Evolutionary conservation across 2,888 invertebrate species (phyloP), one percentile per base, ranked within the genome.

Genomic region (Panorpa germanica): DNA sequence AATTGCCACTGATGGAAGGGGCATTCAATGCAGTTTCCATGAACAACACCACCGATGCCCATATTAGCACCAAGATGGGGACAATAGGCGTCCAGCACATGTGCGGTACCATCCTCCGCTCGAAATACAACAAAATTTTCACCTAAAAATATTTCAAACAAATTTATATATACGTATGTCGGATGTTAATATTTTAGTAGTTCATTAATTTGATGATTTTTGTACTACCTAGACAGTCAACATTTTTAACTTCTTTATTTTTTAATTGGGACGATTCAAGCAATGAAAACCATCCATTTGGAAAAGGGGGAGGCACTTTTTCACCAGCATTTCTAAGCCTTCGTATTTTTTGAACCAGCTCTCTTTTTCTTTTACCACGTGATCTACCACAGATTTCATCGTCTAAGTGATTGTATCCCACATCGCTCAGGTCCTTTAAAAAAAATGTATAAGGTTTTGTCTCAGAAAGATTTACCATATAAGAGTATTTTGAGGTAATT

Each of bases 1-100:
- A 90, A 90, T 30, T 60, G 54, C 90, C 90, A 90, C 31, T 72
- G 72, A 43, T 90, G 90, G 52, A 90, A 90, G 1, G 88, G 88
- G 42, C 90, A 90, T 43, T 78, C 73, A 6, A 90, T 64, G 41
- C 81, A 81, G 43, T 77, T 70, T 0, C 74, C 80, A 19, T 59
- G 51, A 0, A 85, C 81, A 0, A 61, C 64, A 1, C 86, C 86
- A 0, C 83, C 85, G 1, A 76, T 61, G 0, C 69, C 83, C 44
- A 90, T 54, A 47, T 88, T 82, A 1, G 90, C 88, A 0, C 90
- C 90, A 40, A 90, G 55, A 46, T 90, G 90, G 0, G 88, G 86
- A 42, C 90, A 90, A 46, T 83, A 85, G 0, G 88, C 85, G 48
- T 88, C 77, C 18, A 86, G 56, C 2, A 78, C 66, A 31, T 71